Evolutionary conservation across 2,888 invertebrate species (phyloP).

Genomic region (Thelaira solivaga): DNA sequence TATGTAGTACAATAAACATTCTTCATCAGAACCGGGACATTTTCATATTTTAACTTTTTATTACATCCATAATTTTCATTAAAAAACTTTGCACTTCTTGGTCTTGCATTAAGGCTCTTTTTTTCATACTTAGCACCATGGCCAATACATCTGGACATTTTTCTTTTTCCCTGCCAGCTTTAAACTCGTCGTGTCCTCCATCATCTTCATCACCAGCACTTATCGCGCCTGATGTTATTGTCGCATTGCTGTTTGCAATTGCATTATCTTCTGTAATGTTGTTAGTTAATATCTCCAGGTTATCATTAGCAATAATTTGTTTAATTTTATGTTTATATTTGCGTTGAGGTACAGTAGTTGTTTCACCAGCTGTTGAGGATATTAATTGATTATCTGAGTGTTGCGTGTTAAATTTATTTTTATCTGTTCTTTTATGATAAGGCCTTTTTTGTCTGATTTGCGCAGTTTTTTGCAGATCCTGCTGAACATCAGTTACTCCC

Average conservation of each 20-base stretch:
- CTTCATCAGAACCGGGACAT: not conserved
- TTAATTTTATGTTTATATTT: constrained; percentile 55
- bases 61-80: constrained; percentile 68
- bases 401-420: constrained; percentile 41
- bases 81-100: constrained; percentile 73
- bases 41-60: constrained; percentile 65
- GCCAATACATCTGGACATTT: constrained; percentile 74
- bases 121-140: constrained; percentile 72
- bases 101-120: constrained; percentile 71
- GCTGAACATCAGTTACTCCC: constrained; percentile 9
- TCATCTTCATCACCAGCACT: constrained; percentile 68
- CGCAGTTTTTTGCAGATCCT: constrained; percentile 51
- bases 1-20: too few species aligned
- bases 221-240: constrained; percentile 41
- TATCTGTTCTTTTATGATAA: constrained; percentile 70
- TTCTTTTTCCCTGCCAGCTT: constrained; percentile 68
- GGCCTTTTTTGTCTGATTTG: constrained; percentile 67
- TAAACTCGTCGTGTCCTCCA: constrained; percentile 59
- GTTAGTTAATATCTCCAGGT: constrained; percentile 35
- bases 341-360: constrained; percentile 10
- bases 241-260: constrained; percentile 25
- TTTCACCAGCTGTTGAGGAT: not conserved
- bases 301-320: constrained; percentile 13
- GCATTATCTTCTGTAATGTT: not conserved
- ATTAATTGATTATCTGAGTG: not conserved